phyloP scores from a whole-genome alignment of 2,888 invertebrate genomes.

The Euplexia lucipara region DNA sequence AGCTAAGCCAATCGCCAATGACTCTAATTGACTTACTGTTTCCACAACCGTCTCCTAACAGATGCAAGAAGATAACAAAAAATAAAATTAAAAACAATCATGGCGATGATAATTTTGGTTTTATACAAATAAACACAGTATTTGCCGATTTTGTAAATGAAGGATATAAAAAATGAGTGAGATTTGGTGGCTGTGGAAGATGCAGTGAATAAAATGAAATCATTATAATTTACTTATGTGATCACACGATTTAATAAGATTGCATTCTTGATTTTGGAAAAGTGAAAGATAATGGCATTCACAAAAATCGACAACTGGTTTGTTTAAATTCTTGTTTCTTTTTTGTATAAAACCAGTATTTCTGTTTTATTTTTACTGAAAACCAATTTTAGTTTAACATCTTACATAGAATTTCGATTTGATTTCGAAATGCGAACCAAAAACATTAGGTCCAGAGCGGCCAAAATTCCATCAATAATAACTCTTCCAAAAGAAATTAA shows the following conservation, averaged over 20 bases:
- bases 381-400: background rate
- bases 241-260: too few species aligned
- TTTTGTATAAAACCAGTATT: background rate
- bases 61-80: slow-evolving; percentile 90
- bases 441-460: slow-evolving; percentile 27
- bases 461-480: slow-evolving; percentile 49
- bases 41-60: slow-evolving; percentile 91
- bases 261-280: too few species aligned
- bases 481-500: slow-evolving; percentile 53
- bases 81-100: slow-evolving; percentile 84
- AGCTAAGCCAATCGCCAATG: slow-evolving; percentile 89
- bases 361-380: background rate
- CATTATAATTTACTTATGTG: too few species aligned
- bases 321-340: background rate
- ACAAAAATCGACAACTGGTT: slow-evolving; percentile 23
- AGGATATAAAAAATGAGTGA: slow-evolving; percentile 53
- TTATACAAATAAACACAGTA: slow-evolving; percentile 68
- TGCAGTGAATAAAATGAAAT: too few species aligned
- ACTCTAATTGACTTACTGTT: slow-evolving; percentile 89
- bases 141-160: slow-evolving; percentile 77
- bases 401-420: background rate
- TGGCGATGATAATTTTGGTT: slow-evolving; percentile 81
- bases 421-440: too few species aligned
- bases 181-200: slow-evolving; percentile 45
- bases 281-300: slow-evolving; percentile 17